These are phyloP conservation scores for Dromiciops gliroides DNA, from an alignment of 2,113 vertebrate genomes.

Conservation along the genomic window DNA sequence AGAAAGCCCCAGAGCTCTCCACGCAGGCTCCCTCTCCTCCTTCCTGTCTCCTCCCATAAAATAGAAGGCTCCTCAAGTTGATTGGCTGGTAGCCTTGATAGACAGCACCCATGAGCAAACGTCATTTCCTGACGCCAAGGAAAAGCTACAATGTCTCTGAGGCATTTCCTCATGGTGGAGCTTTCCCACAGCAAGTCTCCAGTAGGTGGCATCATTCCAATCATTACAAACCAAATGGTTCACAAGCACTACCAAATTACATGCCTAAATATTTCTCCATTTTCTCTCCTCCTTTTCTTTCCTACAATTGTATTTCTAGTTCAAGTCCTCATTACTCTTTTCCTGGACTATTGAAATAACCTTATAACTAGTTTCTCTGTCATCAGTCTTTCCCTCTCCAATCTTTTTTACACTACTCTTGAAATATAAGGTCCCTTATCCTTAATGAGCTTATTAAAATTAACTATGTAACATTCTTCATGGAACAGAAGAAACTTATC, in stretches of 20 bases:
- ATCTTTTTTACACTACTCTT: background rate
- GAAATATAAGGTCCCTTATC: background rate
- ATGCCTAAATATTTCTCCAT: background rate
- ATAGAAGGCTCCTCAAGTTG: too few relatives aligned
- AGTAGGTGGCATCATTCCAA: too few relatives aligned
- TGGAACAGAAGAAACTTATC: too few relatives aligned
- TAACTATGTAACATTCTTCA: background rate
- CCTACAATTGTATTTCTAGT: background rate
- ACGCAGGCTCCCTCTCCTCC: too few relatives aligned
- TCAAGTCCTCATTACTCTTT: background rate
- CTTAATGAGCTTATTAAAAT: background rate
- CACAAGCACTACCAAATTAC: background rate
- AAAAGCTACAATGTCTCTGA: too few relatives aligned
- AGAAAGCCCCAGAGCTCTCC: too few relatives aligned
- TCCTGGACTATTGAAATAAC: background rate
- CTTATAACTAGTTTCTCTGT: background rate
- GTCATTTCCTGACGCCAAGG: too few relatives aligned
- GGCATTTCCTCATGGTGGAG: too few relatives aligned
- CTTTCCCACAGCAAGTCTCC: too few relatives aligned
- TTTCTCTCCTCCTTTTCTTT: background rate
- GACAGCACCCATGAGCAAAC: too few relatives aligned
- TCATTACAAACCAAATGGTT: background rate
- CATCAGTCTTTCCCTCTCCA: background rate
- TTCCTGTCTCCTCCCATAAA: too few relatives aligned
- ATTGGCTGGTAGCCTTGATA: too few relatives aligned